phyloP scores from a whole-genome alignment of 1,140 invertebrate species.

The Spodoptera litura region DNA sequence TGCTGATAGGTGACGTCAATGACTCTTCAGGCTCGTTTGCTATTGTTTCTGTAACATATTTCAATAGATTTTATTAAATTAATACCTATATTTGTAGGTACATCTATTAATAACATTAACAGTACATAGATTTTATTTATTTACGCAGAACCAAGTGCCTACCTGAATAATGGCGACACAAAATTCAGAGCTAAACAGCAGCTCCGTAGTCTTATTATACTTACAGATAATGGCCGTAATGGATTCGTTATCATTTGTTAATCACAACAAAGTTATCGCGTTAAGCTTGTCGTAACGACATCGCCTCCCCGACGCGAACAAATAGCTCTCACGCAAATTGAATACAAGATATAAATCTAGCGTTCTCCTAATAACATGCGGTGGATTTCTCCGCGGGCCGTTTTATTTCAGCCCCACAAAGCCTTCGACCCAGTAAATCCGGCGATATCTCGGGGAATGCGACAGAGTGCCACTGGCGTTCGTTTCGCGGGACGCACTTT shows the following conservation, averaged over 20 bases:
- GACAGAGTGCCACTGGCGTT: constrained; percentile 72
- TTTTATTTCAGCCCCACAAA: constrained; percentile 79
- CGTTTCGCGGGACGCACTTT: constrained; percentile 69
- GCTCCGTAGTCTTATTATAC: constrained; percentile 22
- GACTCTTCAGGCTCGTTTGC: background rate
- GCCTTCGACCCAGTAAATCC: constrained; percentile 78
- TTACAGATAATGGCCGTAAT: constrained; percentile 30
- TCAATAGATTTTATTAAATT: too few relatives aligned
- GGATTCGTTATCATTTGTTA: constrained; percentile 53
- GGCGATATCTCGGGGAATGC: constrained; percentile 73
- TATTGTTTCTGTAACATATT: background rate
- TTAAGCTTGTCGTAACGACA: constrained; percentile 53
- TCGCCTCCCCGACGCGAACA: constrained; percentile 58
- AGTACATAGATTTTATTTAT: background rate
- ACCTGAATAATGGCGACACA: background rate
- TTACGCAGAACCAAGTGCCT: background rate
- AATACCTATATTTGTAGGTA: too few relatives aligned
- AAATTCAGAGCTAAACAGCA: constrained; percentile 20
- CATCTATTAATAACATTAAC: background rate
- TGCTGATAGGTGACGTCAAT: constrained; percentile 23
- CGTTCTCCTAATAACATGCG: constrained; percentile 78
- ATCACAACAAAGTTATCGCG: constrained; percentile 56
- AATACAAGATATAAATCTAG: constrained; percentile 82
- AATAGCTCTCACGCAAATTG: constrained; percentile 78
- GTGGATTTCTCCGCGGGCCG: constrained; percentile 79